Conservation (phyloP, 2,888 invertebrate species). For the Pherbina coryleti region DNA sequence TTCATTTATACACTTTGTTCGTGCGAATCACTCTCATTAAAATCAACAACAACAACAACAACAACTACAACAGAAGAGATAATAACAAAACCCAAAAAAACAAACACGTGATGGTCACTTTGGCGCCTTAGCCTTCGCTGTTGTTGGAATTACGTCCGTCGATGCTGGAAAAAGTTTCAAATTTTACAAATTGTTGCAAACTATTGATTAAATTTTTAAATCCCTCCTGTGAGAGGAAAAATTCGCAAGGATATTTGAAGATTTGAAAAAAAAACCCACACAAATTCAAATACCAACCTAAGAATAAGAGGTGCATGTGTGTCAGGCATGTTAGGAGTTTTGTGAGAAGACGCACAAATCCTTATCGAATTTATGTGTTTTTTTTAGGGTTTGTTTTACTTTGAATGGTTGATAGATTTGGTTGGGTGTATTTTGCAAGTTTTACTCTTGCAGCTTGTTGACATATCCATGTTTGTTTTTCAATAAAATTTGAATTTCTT, state of each 20-base stretch:
- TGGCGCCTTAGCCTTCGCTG: background rate
- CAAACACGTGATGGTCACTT: background rate
- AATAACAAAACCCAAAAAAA: too few relatives aligned
- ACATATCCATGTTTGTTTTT: slow-evolving; percentile 3
- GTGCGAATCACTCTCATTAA: too few relatives aligned
- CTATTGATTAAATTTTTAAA: background rate
- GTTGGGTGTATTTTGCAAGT: background rate
- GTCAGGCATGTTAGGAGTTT: background rate
- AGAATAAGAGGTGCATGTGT: background rate
- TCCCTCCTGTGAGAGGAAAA: background rate
- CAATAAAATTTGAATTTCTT: slow-evolving; percentile 3
- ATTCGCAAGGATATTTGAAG: too few relatives aligned
- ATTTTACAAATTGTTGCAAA: background rate
- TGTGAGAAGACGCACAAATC: background rate
- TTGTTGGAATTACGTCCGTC: background rate
- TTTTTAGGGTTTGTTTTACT: background rate
- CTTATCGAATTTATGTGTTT: background rate
- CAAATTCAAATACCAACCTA: background rate
- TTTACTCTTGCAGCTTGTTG: background rate
- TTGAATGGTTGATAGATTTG: background rate
- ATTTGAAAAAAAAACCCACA: background rate
- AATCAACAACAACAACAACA: too few relatives aligned
- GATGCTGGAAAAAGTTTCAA: background rate
- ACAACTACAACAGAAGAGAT: too few relatives aligned
- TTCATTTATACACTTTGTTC: too few relatives aligned